Percentiles rank a stretch among this genome's conserved stretches.
Evolutionary conservation across 2,797 vertebrate species (phyloP).

Genomic region (Balearica regulorum): DNA sequence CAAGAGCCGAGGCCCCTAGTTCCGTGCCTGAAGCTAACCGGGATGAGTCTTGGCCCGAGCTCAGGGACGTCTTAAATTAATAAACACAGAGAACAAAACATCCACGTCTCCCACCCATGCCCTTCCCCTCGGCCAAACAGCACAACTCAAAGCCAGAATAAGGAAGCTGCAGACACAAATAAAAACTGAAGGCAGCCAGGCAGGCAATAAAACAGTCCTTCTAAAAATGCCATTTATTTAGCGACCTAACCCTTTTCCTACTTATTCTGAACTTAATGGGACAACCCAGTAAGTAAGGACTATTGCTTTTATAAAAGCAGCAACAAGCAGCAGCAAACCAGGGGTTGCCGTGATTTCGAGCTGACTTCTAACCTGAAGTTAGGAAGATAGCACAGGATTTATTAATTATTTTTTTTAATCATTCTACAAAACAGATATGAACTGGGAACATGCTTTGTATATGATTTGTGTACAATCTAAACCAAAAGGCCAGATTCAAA

Average conservation of each 20-base stretch:
- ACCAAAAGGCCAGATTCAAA: background rate
- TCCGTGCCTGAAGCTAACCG: rapidly evolving
- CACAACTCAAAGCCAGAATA: background rate
- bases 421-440: background rate
- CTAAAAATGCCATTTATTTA: background rate
- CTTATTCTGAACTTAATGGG: background rate
- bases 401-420: background rate
- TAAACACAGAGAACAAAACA: background rate
- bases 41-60: background rate
- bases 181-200: background rate
- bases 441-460: background rate
- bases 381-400: rapidly evolving
- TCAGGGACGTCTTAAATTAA: background rate
- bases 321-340: background rate
- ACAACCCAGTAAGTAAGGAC: background rate
- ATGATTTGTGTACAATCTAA: background rate
- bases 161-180: background rate
- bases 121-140: background rate
- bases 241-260: background rate
- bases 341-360: background rate
- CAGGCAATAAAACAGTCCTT: background rate
- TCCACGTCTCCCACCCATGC: background rate
- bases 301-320: background rate
- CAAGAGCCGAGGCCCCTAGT: background rate
- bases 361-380: background rate